These are phyloP conservation scores for Hypselothyrea guttata DNA, from an alignment of 2,888 invertebrate species.

Conservation along the genomic window DNA sequence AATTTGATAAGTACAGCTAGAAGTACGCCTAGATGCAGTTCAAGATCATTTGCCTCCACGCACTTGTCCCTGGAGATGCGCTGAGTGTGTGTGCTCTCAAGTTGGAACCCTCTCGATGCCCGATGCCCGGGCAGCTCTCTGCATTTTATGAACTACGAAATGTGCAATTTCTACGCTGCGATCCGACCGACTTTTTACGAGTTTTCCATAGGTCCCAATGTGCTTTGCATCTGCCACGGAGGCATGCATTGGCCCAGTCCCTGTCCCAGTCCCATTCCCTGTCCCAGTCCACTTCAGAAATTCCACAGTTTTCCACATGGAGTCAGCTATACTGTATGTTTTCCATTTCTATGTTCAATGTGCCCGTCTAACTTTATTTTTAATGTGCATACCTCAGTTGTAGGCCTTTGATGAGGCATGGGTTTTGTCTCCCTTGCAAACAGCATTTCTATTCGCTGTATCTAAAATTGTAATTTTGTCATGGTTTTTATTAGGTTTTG, in stretches of 20 bases:
- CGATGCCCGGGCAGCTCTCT: constrained; percentile 6
- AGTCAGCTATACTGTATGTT: constrained; percentile 37
- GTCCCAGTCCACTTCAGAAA: constrained; percentile 66
- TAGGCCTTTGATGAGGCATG: constrained; percentile 65
- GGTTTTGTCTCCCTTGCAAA: constrained; percentile 1
- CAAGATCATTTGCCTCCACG: constrained; percentile 68
- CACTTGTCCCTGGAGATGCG: constrained; percentile 38
- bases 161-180: constrained; percentile 67
- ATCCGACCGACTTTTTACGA: constrained; percentile 54
- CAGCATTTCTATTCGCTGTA: background rate
- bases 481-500: constrained; percentile 37
- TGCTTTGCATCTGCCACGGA: constrained; percentile 64
- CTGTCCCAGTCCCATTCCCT: constrained; percentile 20
- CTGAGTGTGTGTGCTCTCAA: constrained; percentile 42
- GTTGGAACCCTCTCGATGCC: constrained; percentile 33
- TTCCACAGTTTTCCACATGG: constrained; percentile 66
- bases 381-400: constrained; percentile 63
- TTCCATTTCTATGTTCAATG: constrained; percentile 33
- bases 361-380: constrained; percentile 47
- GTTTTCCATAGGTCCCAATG: constrained; percentile 69
- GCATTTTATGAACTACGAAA: constrained; percentile 71
- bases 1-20: constrained; percentile 49
- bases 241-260: constrained; percentile 46
- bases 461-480: constrained; percentile 32
- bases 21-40: constrained; percentile 41